phyloP scores from a whole-genome alignment of 2,888 invertebrate genomes.

The Diaperis boleti region DNA sequence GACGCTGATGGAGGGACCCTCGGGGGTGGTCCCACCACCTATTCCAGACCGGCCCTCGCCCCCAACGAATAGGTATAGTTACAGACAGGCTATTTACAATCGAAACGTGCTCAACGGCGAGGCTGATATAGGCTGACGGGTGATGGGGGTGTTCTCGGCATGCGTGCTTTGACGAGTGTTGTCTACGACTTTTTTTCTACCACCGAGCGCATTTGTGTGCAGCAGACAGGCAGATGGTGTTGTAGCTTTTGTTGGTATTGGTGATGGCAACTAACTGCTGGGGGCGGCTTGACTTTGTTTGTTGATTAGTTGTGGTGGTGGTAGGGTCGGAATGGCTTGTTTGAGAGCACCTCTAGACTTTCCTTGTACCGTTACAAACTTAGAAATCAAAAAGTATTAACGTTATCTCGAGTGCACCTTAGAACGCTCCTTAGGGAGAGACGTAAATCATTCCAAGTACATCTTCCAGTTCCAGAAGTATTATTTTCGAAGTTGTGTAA shows the following conservation, averaged over 20 bases:
- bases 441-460: constrained; percentile 18
- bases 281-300: constrained; percentile 4
- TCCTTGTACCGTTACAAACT: constrained; percentile 11
- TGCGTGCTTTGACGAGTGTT: constrained; percentile 74
- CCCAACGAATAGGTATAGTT: constrained; percentile 77
- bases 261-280: constrained; percentile 28
- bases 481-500: constrained; percentile 15
- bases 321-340: constrained; percentile 22
- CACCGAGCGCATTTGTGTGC: constrained; percentile 17
- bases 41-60: constrained; percentile 70
- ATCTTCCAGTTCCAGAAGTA: constrained; percentile 26
- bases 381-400: constrained; percentile 28
- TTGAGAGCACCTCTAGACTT: constrained; percentile 33
- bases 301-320: constrained; percentile 22
- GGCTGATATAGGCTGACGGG: constrained; percentile 78
- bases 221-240: too few species aligned
- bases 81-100: constrained; percentile 77
- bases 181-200: constrained; percentile 32
- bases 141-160: constrained; percentile 86
- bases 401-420: constrained; percentile 13
- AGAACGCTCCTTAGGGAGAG: constrained; percentile 6
- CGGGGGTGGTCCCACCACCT: constrained; percentile 70
- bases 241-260: constrained; percentile 18
- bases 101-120: constrained; percentile 72
- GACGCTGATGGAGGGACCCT: constrained; percentile 50